Conservation (phyloP, 2,888 invertebrate genomes). For the Miltochrista miniata region DNA sequence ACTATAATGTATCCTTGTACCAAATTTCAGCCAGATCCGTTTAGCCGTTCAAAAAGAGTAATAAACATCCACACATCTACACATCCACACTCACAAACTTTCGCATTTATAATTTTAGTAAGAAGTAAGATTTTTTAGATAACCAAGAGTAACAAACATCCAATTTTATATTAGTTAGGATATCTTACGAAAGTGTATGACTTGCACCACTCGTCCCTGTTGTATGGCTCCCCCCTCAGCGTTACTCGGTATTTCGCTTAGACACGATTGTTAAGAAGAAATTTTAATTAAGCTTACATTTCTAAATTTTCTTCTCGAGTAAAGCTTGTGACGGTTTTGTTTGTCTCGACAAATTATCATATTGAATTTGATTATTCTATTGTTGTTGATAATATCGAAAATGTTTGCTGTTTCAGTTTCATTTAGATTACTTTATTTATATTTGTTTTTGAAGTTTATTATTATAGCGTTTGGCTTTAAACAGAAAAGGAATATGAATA, state of each 20-base stretch:
- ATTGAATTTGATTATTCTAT: constrained; percentile 24
- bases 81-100: too few species aligned
- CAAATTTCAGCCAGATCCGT: too few species aligned
- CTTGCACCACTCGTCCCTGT: constrained; percentile 34
- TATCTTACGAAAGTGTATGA: constrained; percentile 8
- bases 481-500: too few species aligned
- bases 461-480: too few species aligned
- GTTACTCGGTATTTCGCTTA: constrained; percentile 63
- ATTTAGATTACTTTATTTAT: background rate
- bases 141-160: too few species aligned
- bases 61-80: too few species aligned
- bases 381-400: background rate
- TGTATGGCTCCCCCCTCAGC: constrained; percentile 59
- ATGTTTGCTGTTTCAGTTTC: background rate
- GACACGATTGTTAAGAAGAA: constrained; percentile 69
- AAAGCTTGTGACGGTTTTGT: constrained; percentile 30
- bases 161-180: too few species aligned
- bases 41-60: too few species aligned
- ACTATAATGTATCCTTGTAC: too few species aligned
- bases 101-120: too few species aligned
- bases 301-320: constrained; percentile 47
- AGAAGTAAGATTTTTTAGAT: too few species aligned
- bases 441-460: too few species aligned
- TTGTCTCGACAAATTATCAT: constrained; percentile 34
- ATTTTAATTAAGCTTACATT: constrained; percentile 77